Evolutionary conservation across 2,797 vertebrate species (phyloP).

Genomic region (Tokudaia muenninki): DNA sequence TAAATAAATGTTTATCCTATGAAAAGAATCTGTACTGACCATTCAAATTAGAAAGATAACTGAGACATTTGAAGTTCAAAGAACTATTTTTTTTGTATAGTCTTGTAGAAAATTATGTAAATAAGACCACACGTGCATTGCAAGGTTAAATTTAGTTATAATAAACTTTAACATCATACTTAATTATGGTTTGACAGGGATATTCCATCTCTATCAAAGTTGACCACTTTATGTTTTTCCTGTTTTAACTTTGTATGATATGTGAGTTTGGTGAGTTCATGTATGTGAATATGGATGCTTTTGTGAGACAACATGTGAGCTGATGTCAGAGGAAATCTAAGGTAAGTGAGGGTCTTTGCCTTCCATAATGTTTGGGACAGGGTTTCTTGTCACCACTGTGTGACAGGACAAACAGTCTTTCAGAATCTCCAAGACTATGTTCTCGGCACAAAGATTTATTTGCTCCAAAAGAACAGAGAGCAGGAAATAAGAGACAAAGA

Average conservation of each 20-base stretch:
- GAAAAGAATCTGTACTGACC: neutral
- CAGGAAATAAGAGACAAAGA: neutral
- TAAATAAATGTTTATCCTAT: neutral
- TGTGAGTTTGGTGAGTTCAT: no score
- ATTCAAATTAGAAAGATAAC: conserved; percentile 3
- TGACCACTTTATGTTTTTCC: neutral
- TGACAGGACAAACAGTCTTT: neutral
- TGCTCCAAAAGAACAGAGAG: neutral
- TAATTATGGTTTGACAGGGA: neutral
- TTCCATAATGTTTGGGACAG: neutral
- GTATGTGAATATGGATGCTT: neutral
- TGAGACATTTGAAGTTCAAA: conserved; percentile 5
- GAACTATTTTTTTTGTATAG: neutral
- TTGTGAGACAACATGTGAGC: neutral
- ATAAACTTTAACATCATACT: neutral
- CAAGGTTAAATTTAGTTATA: conserved; percentile 53
- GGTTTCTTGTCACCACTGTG: neutral
- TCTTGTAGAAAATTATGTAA: neutral
- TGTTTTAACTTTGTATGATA: neutral
- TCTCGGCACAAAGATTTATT: neutral
- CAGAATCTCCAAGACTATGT: neutral
- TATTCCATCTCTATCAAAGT: neutral
- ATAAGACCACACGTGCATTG: neutral
- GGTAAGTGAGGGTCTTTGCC: neutral
- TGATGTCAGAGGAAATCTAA: neutral